These are phyloP conservation scores for Pygmarrhopalites habei DNA, from an alignment of 1,140 invertebrate genomes.

Conservation along the genomic window DNA sequence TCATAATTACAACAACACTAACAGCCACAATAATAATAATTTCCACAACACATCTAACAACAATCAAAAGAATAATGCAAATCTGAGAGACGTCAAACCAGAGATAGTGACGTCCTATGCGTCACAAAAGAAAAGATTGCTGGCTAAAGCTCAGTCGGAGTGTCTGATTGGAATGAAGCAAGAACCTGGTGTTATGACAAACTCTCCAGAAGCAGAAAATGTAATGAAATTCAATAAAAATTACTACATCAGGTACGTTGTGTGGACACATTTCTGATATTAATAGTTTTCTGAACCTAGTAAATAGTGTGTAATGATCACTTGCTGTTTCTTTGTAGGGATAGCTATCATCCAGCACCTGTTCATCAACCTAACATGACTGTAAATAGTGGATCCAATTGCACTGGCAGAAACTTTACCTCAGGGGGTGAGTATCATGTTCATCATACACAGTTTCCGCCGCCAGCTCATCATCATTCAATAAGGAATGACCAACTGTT, in stretches of 20 bases:
- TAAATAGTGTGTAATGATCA: background rate
- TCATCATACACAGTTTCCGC: slow-evolving; percentile 33
- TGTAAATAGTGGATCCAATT: too few relatives aligned
- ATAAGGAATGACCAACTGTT: slow-evolving; percentile 27
- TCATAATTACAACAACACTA: slow-evolving; percentile 18
- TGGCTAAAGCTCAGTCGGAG: slow-evolving; percentile 79
- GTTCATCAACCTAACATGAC: too few relatives aligned
- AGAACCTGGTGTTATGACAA: slow-evolving; percentile 31
- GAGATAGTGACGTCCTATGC: slow-evolving; percentile 37
- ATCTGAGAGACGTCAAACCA: slow-evolving; percentile 35
- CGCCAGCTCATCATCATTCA: slow-evolving; percentile 36
- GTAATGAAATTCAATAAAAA: slow-evolving; percentile 9
- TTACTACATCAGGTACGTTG: slow-evolving; percentile 13
- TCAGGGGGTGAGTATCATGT: slow-evolving; percentile 22
- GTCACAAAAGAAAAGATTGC: slow-evolving; percentile 77
- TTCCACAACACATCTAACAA: background rate
- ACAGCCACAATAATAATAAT: slow-evolving; percentile 5
- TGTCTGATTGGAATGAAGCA: slow-evolving; percentile 50
- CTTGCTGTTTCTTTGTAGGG: slow-evolving; percentile 7
- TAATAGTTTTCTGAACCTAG: background rate
- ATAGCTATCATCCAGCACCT: slow-evolving; percentile 12
- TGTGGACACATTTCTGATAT: background rate
- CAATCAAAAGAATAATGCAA: slow-evolving; percentile 2
- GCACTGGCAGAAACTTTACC: too few relatives aligned
- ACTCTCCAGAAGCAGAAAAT: slow-evolving; percentile 14